Conservation (phyloP, 2,888 invertebrate genomes). For the Pherbina coryleti region DNA sequence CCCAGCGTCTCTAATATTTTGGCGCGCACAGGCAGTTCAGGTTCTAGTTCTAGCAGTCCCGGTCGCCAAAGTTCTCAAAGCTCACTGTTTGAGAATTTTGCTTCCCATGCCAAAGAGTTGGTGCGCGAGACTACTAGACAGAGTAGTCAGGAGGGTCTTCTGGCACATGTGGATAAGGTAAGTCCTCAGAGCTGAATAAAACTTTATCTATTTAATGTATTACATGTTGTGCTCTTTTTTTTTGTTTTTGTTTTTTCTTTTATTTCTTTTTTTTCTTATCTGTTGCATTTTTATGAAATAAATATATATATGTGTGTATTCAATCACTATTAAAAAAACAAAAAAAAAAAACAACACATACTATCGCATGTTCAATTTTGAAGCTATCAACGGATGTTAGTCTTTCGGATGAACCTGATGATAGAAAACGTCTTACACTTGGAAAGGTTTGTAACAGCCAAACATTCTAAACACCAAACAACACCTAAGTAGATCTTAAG, state of each 20-base stretch:
- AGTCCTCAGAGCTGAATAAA: conserved; percentile 39
- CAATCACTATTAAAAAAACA: conserved; percentile 7
- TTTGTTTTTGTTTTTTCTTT: conserved; percentile 47
- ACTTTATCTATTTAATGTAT: conserved; percentile 16
- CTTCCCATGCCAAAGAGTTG: conserved; percentile 89
- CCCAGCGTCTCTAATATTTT: conserved; percentile 71
- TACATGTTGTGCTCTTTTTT: conserved; percentile 55
- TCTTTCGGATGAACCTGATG: conserved; percentile 67
- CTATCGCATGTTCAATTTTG: conserved; percentile 27
- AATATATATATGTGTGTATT: neutral
- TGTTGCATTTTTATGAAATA: neutral
- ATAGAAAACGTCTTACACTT: conserved; percentile 77
- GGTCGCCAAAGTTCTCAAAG: conserved; percentile 84
- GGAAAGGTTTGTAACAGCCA: conserved; percentile 78
- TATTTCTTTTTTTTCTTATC: conserved; percentile 9
- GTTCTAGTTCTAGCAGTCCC: conserved; percentile 72
- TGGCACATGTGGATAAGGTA: conserved; percentile 93
- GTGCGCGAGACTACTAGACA: conserved; percentile 90
- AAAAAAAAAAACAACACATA: conserved; percentile 1
- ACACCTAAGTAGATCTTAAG: too few relatives aligned
- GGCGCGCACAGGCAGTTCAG: conserved; percentile 76
- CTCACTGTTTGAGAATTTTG: conserved; percentile 88
- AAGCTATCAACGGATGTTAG: conserved; percentile 51
- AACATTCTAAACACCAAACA: neutral
- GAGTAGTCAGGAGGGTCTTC: conserved; percentile 88